Conservation (phyloP, 2,888 invertebrate species). For the Congeria kusceri region DNA sequence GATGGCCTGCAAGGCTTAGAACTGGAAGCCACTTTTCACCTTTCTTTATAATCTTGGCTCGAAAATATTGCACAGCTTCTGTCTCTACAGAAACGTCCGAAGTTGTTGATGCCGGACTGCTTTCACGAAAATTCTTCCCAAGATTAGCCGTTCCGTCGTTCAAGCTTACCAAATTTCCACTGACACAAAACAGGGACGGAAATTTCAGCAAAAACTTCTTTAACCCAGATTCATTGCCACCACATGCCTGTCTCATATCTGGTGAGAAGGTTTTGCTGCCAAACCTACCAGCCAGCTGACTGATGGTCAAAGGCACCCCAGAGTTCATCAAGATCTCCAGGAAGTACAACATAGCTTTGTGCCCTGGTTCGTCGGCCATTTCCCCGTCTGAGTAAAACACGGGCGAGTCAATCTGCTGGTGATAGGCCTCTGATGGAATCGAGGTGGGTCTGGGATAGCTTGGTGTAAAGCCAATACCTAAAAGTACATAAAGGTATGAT, state of each 20-base stretch:
- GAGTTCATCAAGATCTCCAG: constrained; percentile 99
- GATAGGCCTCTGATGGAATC: constrained; percentile 51
- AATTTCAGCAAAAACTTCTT: constrained; percentile 98
- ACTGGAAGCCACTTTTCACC: constrained; percentile 98
- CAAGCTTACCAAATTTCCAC: constrained; percentile 87
- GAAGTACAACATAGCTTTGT: constrained; percentile 93
- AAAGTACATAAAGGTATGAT: constrained; percentile 9
- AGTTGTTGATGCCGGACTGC: constrained; percentile 78
- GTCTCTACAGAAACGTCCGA: constrained; percentile 88
- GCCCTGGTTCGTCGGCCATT: constrained; percentile 85
- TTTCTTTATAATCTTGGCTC: constrained; percentile 96
- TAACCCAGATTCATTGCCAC: constrained; percentile 96
- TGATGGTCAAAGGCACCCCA: constrained; percentile 95
- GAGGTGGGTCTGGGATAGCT: constrained; percentile 45
- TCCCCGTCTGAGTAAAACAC: constrained; percentile 50
- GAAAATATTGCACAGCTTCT: constrained; percentile 99
- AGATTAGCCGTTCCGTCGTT: constrained; percentile 83
- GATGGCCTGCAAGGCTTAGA: constrained; percentile 97
- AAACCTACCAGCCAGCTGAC: constrained; percentile 99
- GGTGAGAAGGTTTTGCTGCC: constrained; percentile 99
- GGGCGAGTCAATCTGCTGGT: constrained; percentile 17
- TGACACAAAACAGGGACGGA: constrained; percentile 97
- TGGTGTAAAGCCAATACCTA: constrained; percentile 34
- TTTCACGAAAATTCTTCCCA: constrained; percentile 82
- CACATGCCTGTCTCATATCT: constrained; percentile 92